Base-by-base conservation (phyloP, 1,140 invertebrate species). In the Heliothis virescens region DNA sequence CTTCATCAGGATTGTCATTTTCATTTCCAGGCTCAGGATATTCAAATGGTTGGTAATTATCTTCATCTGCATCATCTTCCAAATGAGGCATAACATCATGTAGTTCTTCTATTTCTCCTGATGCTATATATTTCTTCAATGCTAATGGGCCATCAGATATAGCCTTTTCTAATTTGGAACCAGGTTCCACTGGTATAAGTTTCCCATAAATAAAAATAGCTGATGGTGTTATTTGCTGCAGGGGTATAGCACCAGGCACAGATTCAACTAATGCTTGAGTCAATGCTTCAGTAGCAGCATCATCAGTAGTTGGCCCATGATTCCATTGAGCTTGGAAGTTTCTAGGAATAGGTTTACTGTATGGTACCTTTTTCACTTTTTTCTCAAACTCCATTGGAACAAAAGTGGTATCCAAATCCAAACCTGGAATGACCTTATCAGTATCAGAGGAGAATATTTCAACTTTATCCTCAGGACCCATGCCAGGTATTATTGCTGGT, bases 281-380 rank as follows among this genome's bases (percentile, higher is more conserved):
- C 47, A 96, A 95, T 78, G 95, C 96, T 85, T 95, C 96, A 85
- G 96, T 96, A 21, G 96, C 89, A 69, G 95, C 92, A 83, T 96
- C 96, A 86, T 97, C 96, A 67, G 94, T 91, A 15, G 91, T 89
- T 52, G 95, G 92, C 16, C 91, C 91, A 88, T 98, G 98, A 87
- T 98, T 98, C 99, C 99, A 99, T 79, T 99, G 98, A 29, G 98
- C 98, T 94, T 99, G 98, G 95, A 99, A 99, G 88, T 98, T 98
- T 84, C 98, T 97, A 3, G 98, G 98, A 91, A 99, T 99, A 15
- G 98, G 98, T 91, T 99, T 99, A 82, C 98, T 98, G 90, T 99
- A 99, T 9, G 98, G 98, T 47, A 97, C 97, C 93, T 97, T 98
- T 87, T 98, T 98, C 72, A 97, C 96, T 82, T 97, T 96, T 81